Conservation (phyloP, 30 jellyfish, hydroid and myxozoan species). For the Chironex yamaguchii region DNA sequence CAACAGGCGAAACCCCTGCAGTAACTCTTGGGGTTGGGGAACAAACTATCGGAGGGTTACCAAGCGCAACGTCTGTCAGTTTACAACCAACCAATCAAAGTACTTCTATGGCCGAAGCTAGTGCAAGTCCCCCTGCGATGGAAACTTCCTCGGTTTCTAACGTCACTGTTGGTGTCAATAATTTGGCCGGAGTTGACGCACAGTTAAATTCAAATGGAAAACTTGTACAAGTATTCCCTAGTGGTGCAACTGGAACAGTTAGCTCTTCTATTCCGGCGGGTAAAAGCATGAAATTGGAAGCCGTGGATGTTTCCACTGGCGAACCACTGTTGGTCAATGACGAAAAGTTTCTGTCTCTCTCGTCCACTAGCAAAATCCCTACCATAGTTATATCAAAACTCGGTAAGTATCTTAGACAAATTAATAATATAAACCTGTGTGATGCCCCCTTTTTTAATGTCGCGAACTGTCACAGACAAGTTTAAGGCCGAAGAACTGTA, state of each 20-base stretch:
- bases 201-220: slow-evolving; percentile 71
- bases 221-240: slow-evolving; percentile 58
- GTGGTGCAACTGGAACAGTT: slow-evolving; percentile 67
- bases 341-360: slow-evolving; percentile 11
- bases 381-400: slow-evolving; percentile 57
- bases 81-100: neutral
- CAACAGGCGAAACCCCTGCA: neutral
- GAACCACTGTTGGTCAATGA: slow-evolving; percentile 60
- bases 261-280: slow-evolving; percentile 30
- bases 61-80: neutral
- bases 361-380: neutral
- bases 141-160: neutral
- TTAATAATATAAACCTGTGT: too few species aligned
- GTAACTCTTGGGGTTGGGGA: neutral
- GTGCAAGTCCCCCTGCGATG: neutral
- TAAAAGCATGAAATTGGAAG: slow-evolving; percentile 51
- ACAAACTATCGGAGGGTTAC: neutral
- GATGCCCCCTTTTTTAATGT: too few species aligned
- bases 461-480: too few species aligned
- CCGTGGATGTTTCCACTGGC: slow-evolving; percentile 49
- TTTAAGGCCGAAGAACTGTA: too few species aligned
- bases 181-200: slow-evolving; percentile 84
- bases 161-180: slow-evolving; percentile 32
- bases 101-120: neutral
- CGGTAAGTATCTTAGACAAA: too few species aligned